Percentiles rank a stretch among this genome's conserved stretches.
These are phyloP conservation scores for Cynaeus angustus DNA, from an alignment of 2,888 invertebrate genomes.

Conservation along the genomic window DNA sequence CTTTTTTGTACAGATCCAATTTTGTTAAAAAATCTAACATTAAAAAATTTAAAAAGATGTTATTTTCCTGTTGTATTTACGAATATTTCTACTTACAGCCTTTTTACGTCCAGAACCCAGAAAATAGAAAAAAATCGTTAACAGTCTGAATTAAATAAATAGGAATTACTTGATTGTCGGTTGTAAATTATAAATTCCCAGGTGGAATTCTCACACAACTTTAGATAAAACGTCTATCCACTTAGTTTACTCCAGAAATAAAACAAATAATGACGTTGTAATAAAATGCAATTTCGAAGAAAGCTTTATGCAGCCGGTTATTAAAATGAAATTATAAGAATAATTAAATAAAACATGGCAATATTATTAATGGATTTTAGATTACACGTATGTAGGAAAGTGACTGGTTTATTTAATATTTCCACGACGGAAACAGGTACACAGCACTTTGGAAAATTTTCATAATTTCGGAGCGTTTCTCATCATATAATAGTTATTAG, in stretches of 20 bases:
- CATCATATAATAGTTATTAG: constrained; percentile 58
- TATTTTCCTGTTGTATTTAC: no score
- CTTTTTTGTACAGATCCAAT: no score
- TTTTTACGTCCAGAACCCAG: no score
- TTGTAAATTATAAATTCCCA: constrained; percentile 6
- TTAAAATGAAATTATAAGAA: constrained; percentile 64
- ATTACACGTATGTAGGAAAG: constrained; percentile 58
- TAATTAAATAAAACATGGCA: constrained; percentile 63
- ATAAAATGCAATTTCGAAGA: constrained; percentile 46
- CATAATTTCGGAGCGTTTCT: constrained; percentile 50
- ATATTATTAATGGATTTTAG: constrained; percentile 64
- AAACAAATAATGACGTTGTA: constrained; percentile 37
- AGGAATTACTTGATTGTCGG: constrained; percentile 8
- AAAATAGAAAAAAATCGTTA: background rate
- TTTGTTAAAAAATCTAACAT: no score
- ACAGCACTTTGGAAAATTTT: constrained; percentile 25
- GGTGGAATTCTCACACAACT: constrained; percentile 29
- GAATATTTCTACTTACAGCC: background rate
- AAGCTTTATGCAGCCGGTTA: constrained; percentile 54
- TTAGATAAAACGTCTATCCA: constrained; percentile 17
- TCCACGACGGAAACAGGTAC: constrained; percentile 21
- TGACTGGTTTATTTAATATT: constrained; percentile 43
- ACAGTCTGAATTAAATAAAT: background rate
- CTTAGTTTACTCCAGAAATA: constrained; percentile 38
- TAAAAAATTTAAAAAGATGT: no score